Evolutionary conservation across 2,113 vertebrate genomes (phyloP).

Genomic region (Ploceus nigricollis): DNA sequence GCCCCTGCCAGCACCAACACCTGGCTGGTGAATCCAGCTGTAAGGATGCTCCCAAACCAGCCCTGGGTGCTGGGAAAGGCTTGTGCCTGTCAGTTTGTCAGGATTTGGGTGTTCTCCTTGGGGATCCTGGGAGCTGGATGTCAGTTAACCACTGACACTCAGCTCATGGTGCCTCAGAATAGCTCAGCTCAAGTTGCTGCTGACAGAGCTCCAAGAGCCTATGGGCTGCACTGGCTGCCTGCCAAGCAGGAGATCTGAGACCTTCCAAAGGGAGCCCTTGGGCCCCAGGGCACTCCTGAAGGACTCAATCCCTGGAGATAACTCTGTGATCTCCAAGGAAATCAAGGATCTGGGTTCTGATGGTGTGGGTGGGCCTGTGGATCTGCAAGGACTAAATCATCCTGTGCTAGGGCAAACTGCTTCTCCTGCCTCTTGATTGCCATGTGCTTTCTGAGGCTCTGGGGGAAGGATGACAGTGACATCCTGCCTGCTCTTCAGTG

Average conservation of each 20-base stretch:
- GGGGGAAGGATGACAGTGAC: slow-evolving; percentile 77
- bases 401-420: slow-evolving; percentile 67
- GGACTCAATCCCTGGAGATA: slow-evolving; percentile 66
- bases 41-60: background rate
- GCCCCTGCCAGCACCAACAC: background rate
- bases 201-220: slow-evolving; percentile 57
- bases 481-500: slow-evolving; percentile 71
- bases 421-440: slow-evolving; percentile 69
- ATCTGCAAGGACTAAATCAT: slow-evolving; percentile 66
- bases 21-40: background rate
- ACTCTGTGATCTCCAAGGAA: slow-evolving; percentile 65
- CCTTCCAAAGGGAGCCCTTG: slow-evolving; percentile 61
- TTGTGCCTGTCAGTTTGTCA: background rate
- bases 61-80: background rate
- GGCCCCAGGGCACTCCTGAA: slow-evolving; percentile 55
- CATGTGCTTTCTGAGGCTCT: slow-evolving; percentile 59
- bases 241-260: slow-evolving; percentile 75
- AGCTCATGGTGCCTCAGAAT: slow-evolving; percentile 68
- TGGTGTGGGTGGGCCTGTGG: slow-evolving; percentile 53
- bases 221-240: slow-evolving; percentile 69
- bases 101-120: background rate
- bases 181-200: slow-evolving; percentile 78
- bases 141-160: background rate
- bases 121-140: background rate
- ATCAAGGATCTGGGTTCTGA: slow-evolving; percentile 65